These are phyloP conservation scores for Hofmannophila pseudospretella DNA, from an alignment of 2,888 invertebrate species.

Conservation along the genomic window DNA sequence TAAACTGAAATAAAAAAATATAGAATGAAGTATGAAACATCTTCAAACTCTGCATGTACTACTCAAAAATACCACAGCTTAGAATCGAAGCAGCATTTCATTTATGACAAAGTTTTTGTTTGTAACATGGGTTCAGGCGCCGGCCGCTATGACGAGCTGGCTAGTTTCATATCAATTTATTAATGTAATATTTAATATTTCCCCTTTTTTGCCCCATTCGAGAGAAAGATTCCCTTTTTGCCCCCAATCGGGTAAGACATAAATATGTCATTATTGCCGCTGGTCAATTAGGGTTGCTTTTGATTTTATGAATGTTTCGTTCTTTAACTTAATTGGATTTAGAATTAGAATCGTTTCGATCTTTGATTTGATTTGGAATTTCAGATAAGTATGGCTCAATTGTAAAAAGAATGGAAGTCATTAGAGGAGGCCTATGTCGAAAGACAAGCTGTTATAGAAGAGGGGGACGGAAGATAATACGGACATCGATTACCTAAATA, in stretches of 20 bases:
- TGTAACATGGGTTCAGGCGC: constrained; percentile 62
- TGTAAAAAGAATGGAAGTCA: too few species aligned
- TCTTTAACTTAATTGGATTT: background rate
- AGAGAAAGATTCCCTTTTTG: constrained; percentile 34
- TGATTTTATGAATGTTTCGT: background rate
- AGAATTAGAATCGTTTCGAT: too few species aligned
- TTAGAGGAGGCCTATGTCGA: too few species aligned
- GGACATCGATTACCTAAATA: too few species aligned
- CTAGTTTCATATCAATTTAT: constrained; percentile 62
- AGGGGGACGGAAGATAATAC: too few species aligned
- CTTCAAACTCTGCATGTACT: constrained; percentile 33
- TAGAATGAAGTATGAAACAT: too few species aligned
- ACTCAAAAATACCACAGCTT: constrained; percentile 30
- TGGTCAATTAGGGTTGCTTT: constrained; percentile 50
- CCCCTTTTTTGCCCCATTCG: constrained; percentile 32
- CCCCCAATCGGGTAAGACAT: constrained; percentile 30
- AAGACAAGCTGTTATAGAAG: too few species aligned
- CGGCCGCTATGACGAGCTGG: constrained; percentile 47
- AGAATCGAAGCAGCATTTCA: constrained; percentile 46
- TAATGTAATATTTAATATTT: constrained; percentile 38
- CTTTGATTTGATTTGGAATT: too few species aligned
- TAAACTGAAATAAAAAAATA: too few species aligned
- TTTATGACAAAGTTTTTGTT: constrained; percentile 51
- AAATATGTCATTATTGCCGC: constrained; percentile 72
- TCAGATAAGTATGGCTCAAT: too few species aligned